phyloP scores from a whole-genome alignment of 2,888 invertebrate species.

The Synanthedon vespiformis region DNA sequence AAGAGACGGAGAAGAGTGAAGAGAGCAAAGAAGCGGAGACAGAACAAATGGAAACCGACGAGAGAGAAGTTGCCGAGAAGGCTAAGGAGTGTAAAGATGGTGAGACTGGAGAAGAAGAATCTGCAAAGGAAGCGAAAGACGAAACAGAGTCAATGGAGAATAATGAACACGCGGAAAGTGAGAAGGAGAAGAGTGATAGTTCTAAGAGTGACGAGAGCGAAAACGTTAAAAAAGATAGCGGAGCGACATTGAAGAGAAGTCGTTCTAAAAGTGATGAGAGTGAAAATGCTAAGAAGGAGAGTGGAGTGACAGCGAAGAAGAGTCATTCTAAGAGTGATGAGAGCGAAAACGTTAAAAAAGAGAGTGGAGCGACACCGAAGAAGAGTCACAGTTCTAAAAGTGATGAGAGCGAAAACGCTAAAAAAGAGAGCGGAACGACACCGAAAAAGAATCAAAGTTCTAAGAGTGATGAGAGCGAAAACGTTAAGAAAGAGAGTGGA shows the following conservation, averaged over 20 bases:
- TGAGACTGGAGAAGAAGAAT: constrained; percentile 2
- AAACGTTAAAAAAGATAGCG: not conserved
- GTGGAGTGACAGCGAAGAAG: too few relatives aligned
- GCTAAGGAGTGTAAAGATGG: constrained; percentile 4
- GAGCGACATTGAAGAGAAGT: too few relatives aligned
- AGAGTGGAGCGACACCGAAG: not conserved
- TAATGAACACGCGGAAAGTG: constrained; percentile 5
- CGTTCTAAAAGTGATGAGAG: not conserved
- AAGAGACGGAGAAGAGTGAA: constrained; percentile 5
- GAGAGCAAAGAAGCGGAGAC: constrained; percentile 9
- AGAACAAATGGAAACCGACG: constrained; percentile 1
- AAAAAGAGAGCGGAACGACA: not conserved
- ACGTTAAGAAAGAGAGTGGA: not conserved
- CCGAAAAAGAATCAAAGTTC: not conserved
- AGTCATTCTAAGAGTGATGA: not conserved
- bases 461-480: not conserved
- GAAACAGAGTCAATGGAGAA: not conserved
- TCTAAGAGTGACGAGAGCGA: not conserved
- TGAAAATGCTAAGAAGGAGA: not conserved
- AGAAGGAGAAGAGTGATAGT: constrained; percentile 3
- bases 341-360: not conserved
- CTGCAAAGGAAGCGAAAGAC: constrained; percentile 6
- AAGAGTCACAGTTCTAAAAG: not conserved
- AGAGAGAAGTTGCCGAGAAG: not conserved
- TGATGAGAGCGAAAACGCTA: not conserved